Evolutionary conservation across 1,140 invertebrate species (phyloP).

Genomic region (Aphaenogaster ashmeadi): DNA sequence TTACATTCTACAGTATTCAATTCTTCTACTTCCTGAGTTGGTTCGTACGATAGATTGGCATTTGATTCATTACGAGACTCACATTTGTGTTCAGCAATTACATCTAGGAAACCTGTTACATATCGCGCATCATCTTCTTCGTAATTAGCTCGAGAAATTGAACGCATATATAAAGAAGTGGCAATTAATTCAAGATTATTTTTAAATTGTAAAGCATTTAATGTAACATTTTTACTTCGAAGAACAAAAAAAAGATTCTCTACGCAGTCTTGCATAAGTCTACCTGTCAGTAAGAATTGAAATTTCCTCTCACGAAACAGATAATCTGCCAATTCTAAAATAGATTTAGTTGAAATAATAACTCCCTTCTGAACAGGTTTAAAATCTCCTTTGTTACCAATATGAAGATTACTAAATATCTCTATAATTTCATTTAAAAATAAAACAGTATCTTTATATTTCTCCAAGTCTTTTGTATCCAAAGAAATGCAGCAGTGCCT

Average conservation of each 20-base stretch:
- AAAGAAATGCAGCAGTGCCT: constrained; percentile 10
- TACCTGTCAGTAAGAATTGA: constrained; percentile 23
- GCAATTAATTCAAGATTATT: constrained; percentile 35
- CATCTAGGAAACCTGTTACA: constrained; percentile 15
- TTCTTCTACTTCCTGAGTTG: not conserved
- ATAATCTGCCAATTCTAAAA: constrained; percentile 18
- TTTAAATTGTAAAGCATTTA: constrained; percentile 24
- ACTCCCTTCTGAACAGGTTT: constrained; percentile 22
- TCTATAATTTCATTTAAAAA: constrained; percentile 32
- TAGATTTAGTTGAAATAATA: constrained; percentile 15
- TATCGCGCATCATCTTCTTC: constrained; percentile 22
- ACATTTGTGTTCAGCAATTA: not conserved
- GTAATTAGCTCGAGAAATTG: constrained; percentile 21
- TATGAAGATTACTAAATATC: constrained; percentile 7
- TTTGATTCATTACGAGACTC: not conserved
- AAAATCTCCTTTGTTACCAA: constrained; percentile 8
- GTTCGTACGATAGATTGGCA: not conserved
- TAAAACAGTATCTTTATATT: constrained; percentile 24
- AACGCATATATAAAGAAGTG: constrained; percentile 10
- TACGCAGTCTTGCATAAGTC: constrained; percentile 12
- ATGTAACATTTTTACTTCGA: constrained; percentile 24
- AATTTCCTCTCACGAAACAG: constrained; percentile 1
- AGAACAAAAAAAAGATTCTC: constrained; percentile 26
- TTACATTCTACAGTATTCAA: not conserved
- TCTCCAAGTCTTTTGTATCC: constrained; percentile 2